Evolutionary conservation across 1,140 invertebrate species (phyloP).

Genomic region (Propsilocerus akamusi): DNA sequence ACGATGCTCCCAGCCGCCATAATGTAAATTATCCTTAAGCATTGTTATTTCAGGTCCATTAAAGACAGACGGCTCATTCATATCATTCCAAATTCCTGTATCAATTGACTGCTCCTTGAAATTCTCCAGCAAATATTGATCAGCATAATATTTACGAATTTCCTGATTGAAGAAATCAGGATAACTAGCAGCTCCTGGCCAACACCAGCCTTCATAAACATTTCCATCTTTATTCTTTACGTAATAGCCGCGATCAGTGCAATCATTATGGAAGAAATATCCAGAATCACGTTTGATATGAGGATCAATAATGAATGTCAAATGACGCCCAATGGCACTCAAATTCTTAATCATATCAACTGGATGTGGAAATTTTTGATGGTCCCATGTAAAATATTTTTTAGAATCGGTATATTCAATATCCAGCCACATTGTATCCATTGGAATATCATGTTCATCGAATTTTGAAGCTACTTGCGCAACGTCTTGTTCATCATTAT

Average conservation of each 20-base stretch:
- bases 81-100: conserved; percentile 97
- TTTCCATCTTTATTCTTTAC: conserved; percentile 81
- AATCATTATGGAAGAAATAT: conserved; percentile 83
- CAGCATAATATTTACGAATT: conserved; percentile 69
- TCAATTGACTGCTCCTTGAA: conserved; percentile 78
- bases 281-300: conserved; percentile 85
- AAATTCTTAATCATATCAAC: conserved; percentile 83
- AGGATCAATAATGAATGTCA: conserved; percentile 95
- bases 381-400: conserved; percentile 96
- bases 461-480: conserved; percentile 59
- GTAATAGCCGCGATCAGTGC: conserved; percentile 61
- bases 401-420: conserved; percentile 97
- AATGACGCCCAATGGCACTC: conserved; percentile 72
- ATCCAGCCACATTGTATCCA: conserved; percentile 96
- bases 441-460: conserved; percentile 82
- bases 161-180: conserved; percentile 84
- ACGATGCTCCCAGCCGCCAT: conserved; percentile 77
- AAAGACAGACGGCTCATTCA: conserved; percentile 99
- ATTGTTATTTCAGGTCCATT: conserved; percentile 96
- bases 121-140: conserved; percentile 56
- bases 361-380: conserved; percentile 72
- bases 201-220: conserved; percentile 74
- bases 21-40: conserved; percentile 67
- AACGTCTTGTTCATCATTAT: conserved; percentile 94
- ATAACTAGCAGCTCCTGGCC: conserved; percentile 84